phyloP scores from a whole-genome alignment of 2,888 invertebrate species.

The Caenorhabditis zanzibari region DNA sequence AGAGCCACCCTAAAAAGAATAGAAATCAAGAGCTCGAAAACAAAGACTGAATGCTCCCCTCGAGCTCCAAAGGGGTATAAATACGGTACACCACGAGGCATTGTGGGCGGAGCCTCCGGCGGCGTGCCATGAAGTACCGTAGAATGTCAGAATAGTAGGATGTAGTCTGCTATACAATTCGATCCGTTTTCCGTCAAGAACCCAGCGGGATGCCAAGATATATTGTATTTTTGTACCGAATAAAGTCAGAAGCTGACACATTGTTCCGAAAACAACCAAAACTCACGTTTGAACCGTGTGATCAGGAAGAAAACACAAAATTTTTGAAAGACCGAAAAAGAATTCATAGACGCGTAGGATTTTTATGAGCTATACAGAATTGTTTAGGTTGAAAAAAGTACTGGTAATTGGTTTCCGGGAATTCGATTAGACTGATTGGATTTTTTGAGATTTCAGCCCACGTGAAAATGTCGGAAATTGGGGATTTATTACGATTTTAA shows the following conservation, averaged over 20 bases:
- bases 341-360: background rate
- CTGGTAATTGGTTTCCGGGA: background rate
- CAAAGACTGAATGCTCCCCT: background rate
- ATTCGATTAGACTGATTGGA: slow-evolving; percentile 1
- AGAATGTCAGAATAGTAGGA: background rate
- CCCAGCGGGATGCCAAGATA: background rate
- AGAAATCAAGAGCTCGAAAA: background rate
- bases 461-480: background rate
- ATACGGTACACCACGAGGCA: background rate
- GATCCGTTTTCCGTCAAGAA: background rate
- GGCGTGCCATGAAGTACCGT: background rate
- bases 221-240: background rate
- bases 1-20: background rate
- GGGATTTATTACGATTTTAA: background rate
- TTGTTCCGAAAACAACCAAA: background rate
- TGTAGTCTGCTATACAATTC: background rate
- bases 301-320: too few relatives aligned
- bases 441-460: background rate
- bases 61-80: background rate
- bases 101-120: background rate
- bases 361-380: background rate
- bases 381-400: background rate
- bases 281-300: background rate
- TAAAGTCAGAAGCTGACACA: background rate
- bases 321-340: too few relatives aligned